Evolutionary conservation across 2,888 invertebrate species (phyloP).

Genomic region (Machimus atricapillus): DNA sequence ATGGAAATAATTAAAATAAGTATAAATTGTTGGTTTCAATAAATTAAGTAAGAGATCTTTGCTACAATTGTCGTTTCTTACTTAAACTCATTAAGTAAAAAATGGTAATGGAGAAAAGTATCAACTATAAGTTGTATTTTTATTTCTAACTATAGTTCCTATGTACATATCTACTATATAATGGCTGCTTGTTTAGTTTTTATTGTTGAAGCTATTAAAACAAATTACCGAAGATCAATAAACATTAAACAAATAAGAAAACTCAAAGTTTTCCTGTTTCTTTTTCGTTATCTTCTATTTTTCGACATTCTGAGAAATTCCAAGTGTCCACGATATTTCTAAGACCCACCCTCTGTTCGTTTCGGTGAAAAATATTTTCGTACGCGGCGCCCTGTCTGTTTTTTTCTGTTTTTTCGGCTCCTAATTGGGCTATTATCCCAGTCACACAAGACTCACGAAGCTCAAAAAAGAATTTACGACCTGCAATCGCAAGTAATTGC

Average conservation of each 20-base stretch:
- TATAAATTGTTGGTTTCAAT: too few species aligned
- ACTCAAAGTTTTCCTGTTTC: not conserved
- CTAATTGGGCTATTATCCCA: conserved; percentile 29
- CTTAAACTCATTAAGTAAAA: too few species aligned
- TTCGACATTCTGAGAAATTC: not conserved
- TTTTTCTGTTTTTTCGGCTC: not conserved
- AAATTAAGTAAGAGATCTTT: too few species aligned
- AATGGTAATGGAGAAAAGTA: too few species aligned
- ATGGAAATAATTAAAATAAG: too few species aligned
- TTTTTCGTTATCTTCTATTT: not conserved
- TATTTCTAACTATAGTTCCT: too few species aligned
- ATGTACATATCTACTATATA: too few species aligned
- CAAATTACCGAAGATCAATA: not conserved
- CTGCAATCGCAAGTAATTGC: conserved; percentile 26
- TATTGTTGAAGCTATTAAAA: not conserved
- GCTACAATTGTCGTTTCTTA: too few species aligned
- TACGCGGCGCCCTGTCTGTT: not conserved
- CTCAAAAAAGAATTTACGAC: conserved; percentile 26
- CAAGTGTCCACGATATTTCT: not conserved
- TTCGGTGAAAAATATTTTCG: not conserved
- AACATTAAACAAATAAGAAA: not conserved
- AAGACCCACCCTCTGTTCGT: not conserved
- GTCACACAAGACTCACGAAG: conserved; percentile 4
- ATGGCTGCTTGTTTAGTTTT: not conserved
- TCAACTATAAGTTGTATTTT: too few species aligned